Evolutionary conservation across 2,113 vertebrate genomes (phyloP), one percentile per base, ranked within the genome.

Genomic region (Cichladusa arquata): DNA sequence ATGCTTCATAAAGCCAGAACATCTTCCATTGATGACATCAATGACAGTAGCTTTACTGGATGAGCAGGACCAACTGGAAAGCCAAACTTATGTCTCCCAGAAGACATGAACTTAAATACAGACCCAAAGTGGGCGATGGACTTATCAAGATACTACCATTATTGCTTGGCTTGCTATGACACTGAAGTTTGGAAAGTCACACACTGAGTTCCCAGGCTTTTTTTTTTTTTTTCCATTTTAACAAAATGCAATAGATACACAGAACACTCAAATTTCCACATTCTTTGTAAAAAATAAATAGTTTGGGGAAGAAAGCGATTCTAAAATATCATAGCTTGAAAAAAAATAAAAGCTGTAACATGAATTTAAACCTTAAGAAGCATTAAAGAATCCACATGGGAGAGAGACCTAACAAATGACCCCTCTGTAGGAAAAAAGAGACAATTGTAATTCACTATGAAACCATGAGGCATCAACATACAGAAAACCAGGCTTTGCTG

Each of bases 321-420:
- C 47, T 90, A 38, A 34, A 94, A 86, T 69, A 28, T 71, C 48
- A 44, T 60, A 74, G 58, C 29, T 36, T 36, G 22, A 38, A 53
- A 62, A 51, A 60, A 50, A 48, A 69, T 56, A 66, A 77, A 74
- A 56, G 78, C 70, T 23, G 4, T 57, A 79, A 81, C 24, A 20
- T 54, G 56, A 92, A 88, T 83, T 84, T 96, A 86, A 94, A 92
- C 62, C 22, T 83, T 86, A 92, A 44, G 67, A 94, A 97, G 88
- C 67, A 78, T 90, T 92, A 92, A 96, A 92, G 88, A 94, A 78
- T 70, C 56, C 67, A 88, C 80, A 86, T 44, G 76, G 58, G 82
- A 90, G 72, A 72, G 31, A 94, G 82, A 94, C 76, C 91, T 92
- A 73, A 90, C 56, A 88, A 93, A 88, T 78, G 42, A 96, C 67